These are phyloP conservation scores for Xerus inauris DNA, from an alignment of 2,113 vertebrate genomes.

Conservation along the genomic window DNA sequence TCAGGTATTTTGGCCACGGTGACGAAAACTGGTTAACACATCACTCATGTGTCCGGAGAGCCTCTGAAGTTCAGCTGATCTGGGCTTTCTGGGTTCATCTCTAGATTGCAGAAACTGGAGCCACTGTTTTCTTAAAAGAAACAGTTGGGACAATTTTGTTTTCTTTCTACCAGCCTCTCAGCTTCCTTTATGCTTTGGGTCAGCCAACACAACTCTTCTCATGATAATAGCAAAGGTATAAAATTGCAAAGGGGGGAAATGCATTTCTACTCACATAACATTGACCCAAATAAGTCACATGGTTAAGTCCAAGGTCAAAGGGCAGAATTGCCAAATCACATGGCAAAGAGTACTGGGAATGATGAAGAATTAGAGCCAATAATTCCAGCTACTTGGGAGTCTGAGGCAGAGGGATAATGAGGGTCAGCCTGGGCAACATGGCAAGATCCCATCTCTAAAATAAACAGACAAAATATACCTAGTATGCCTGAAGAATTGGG, in stretches of 20 bases:
- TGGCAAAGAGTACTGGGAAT: neutral
- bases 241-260: neutral
- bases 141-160: accelerated
- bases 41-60: neutral
- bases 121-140: neutral
- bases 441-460: neutral
- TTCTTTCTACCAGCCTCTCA: neutral
- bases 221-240: neutral
- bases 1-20: too few relatives aligned
- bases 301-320: neutral
- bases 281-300: neutral
- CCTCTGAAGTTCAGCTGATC: neutral
- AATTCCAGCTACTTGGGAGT: neutral
- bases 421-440: neutral
- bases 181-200: neutral
- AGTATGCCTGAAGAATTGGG: neutral
- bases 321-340: neutral
- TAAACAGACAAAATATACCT: neutral
- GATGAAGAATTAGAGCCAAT: neutral
- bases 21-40: too few relatives aligned
- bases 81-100: neutral
- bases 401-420: neutral
- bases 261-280: neutral
- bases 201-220: neutral
- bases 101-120: neutral